Evolutionary conservation across 2,888 invertebrate genomes (phyloP).

Genomic region (Lottia scabra): DNA sequence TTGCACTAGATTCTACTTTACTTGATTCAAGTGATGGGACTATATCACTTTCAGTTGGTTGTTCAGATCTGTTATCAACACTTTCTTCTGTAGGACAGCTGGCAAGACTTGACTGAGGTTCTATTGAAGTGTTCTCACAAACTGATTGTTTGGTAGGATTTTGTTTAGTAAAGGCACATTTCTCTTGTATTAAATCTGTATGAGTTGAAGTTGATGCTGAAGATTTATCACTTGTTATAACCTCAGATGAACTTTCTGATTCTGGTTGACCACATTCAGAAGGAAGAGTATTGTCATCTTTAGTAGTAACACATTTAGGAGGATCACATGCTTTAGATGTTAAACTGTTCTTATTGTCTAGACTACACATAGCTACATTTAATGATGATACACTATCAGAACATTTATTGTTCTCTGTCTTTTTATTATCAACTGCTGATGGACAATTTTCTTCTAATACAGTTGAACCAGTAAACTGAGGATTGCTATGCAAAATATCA

Average conservation of each 20-base stretch:
- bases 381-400: neutral
- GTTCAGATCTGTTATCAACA: neutral
- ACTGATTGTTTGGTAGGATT: neutral
- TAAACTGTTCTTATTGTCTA: neutral
- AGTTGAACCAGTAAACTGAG: too few relatives aligned
- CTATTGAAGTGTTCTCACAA: neutral
- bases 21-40: neutral
- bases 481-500: too few relatives aligned
- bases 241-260: constrained; percentile 8
- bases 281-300: constrained; percentile 16
- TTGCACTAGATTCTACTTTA: constrained; percentile 8
- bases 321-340: constrained; percentile 6
- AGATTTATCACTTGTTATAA: constrained; percentile 8
- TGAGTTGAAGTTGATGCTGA: constrained; percentile 9
- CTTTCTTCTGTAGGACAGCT: constrained; percentile 1
- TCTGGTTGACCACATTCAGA: constrained; percentile 17
- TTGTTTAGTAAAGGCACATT: neutral
- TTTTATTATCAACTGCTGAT: neutral
- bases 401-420: neutral
- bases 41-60: neutral
- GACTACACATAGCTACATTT: neutral
- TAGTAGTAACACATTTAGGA: constrained; percentile 10
- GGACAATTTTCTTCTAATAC: neutral
- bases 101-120: neutral
- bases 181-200: constrained; percentile 11